Base-by-base conservation (phyloP, 2,113 vertebrate genomes). In the Perccottus glenii region DNA sequence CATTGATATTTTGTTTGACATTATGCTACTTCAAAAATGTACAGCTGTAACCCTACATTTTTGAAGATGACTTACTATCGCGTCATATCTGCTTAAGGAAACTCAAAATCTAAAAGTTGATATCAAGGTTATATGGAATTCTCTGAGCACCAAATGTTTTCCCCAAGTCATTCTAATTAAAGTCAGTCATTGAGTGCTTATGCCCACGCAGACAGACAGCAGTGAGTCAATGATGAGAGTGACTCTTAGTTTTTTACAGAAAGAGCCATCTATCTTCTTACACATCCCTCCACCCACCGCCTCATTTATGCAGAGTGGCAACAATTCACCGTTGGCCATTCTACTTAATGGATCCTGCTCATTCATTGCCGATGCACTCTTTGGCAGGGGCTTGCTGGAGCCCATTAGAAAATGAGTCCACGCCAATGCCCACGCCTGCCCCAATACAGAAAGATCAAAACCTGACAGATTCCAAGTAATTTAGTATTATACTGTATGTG, bases 381-480 rank as follows among this genome's bases (percentile, higher is more conserved):
- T 81, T 89, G 85, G 87, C 90, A 84, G 69, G 55, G 27, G 27
- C 62, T 73, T 19, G 11, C 70, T 38, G 5, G 51, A 82, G 71
- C 82, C 85, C 88, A 91, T 92, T 90, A 87, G 78, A 75, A 82
- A 88, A 92, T 90, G 60, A 89, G 77, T 81, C 70, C 49, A 48
- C 58, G 73, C 32, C 46, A 33, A 52, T 5, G 32, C 1, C 55
- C 52, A 51, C n/a, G n/a, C 65, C 27, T 47, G 64, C 75, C 78
- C 81, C 89, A 67, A 66, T 80, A 84, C 43, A 42, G 48, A 52
- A 53, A 61, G 80, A 81, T 82, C 81, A 80, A 78, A 86, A 69
- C 57, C 65, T 42, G 70, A 61, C 82, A 57, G 60, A 43, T 64
- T 60, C 35, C 11, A 1, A 48, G 50, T 69, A 64, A 81, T 70